Evolutionary conservation across 2,888 invertebrate genomes (phyloP), one percentile per base, ranked within the genome.

Genomic region (Cabera pusaria): DNA sequence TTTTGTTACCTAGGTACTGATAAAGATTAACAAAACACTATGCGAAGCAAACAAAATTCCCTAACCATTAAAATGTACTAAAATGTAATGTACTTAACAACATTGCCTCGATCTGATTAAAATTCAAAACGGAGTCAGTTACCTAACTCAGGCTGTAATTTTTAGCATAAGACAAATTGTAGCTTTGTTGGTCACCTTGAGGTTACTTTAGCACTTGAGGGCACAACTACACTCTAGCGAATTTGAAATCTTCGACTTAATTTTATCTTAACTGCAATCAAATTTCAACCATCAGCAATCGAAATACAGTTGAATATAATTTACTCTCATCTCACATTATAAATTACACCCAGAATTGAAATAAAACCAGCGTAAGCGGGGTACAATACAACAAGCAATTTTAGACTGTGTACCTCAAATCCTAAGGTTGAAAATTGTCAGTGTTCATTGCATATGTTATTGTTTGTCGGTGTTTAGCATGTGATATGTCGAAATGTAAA

Each of bases 401-500:
- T 54, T 50, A 2, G 37, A 47, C 65, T 45, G 50, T 68, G 53
- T 0, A 0, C 0, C 0, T 0, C 0, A 0, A 0, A 0, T 0
- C 0, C 5, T 72, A 78, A 21, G 47, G 74, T 70, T 40, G 8
- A 53, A 56, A 52, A 59, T 70, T 0, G 26, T 6, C 12, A 56
- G 46, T 3, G 2, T 1, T 8, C 6, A 18, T 7, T 35, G 49
- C 78, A 77, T 75, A 76, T 81, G 78, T 83, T 84, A 84, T 86
- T 87, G 85, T 87, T 86, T 83, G 83, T 73, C 80, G 72, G 74
- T 85, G 83, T 85, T 86, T 85, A 83, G 83, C 77, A 74, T 84
- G 87, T 85, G 88, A 87, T 87, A 87, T 86, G 87, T 87, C 86
- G 87, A 87, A 86, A 84, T 78, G 83, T 85, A 82, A 84, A 81